Percentiles rank a stretch among this genome's conserved stretches.
These are phyloP conservation scores for Lycodopsis pacificus DNA, from an alignment of 2,797 vertebrate genomes.

Conservation along the genomic window DNA sequence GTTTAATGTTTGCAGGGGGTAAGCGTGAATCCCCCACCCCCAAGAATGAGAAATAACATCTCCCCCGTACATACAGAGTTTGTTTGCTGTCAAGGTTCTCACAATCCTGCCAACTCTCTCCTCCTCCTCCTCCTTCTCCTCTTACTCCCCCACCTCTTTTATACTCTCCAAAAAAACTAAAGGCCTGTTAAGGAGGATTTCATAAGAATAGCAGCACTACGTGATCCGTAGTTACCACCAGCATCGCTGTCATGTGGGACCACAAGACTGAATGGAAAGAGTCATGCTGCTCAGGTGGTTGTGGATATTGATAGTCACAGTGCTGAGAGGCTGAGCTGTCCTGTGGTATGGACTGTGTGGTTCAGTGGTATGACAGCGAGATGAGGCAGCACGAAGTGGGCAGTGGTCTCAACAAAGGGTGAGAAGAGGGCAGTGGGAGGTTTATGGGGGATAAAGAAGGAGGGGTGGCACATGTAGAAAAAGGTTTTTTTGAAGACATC, in stretches of 20 bases:
- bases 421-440: conserved; percentile 49
- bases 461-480: conserved; percentile 14
- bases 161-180: conserved; percentile 24
- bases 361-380: conserved; percentile 52
- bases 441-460: conserved; percentile 26
- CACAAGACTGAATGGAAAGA: conserved; percentile 39
- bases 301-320: conserved; percentile 29
- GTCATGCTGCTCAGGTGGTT: conserved; percentile 52
- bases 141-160: conserved; percentile 17
- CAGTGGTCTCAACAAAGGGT: conserved; percentile 39
- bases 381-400: conserved; percentile 65
- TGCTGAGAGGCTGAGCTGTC: conserved; percentile 50
- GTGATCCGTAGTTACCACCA: neutral
- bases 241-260: conserved; percentile 42
- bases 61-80: conserved; percentile 50
- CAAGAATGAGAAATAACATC: conserved; percentile 60
- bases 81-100: conserved; percentile 60
- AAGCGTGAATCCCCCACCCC: conserved; percentile 42
- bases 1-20: conserved; percentile 50
- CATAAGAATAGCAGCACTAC: conserved; percentile 2
- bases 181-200: conserved; percentile 30
- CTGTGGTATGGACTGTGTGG: conserved; percentile 54
- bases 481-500: neutral
- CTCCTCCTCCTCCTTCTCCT: conserved; percentile 12
- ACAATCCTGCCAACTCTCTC: conserved; percentile 43